Evolutionary conservation across 2,888 invertebrate species (phyloP).

Genomic region (Pseudeuparius sepicola): DNA sequence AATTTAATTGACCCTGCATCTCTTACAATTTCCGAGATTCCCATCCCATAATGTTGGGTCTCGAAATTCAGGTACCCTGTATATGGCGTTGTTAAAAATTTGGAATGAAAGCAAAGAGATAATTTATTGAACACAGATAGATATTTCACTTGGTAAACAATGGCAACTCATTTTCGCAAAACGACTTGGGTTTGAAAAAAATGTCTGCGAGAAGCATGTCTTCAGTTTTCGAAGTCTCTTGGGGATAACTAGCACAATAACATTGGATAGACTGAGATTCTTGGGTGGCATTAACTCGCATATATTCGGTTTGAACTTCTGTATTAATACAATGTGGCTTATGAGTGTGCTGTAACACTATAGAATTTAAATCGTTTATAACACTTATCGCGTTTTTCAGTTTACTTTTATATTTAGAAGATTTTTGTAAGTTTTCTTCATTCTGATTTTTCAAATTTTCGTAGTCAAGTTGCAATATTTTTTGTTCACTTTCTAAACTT

Average conservation of each 20-base stretch:
- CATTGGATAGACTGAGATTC: not conserved
- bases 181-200: constrained; percentile 22
- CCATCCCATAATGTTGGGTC: no score
- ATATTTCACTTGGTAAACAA: no score
- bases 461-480: constrained; percentile 15
- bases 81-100: no score
- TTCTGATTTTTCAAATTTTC: constrained; percentile 15
- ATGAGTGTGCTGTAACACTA: constrained; percentile 16
- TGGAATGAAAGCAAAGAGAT: no score
- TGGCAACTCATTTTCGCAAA: constrained; percentile 17
- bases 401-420: constrained; percentile 21
- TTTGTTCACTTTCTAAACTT: constrained; percentile 17
- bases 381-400: constrained; percentile 23
- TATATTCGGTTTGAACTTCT: constrained; percentile 19
- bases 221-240: constrained; percentile 15
- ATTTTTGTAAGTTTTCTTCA: constrained; percentile 17
- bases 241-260: no score
- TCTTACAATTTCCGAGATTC: no score
- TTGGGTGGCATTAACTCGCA: constrained; percentile 6
- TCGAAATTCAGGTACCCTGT: no score
- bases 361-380: constrained; percentile 22
- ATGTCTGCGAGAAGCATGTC: constrained; percentile 22
- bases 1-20: no score
- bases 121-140: no score
- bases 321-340: constrained; percentile 14